A percentile compares a stretch with the other conserved stretches of the same genome.
phyloP scores from a whole-genome alignment of 2,113 vertebrate species.

The Poeciliopsis occidentalis region DNA sequence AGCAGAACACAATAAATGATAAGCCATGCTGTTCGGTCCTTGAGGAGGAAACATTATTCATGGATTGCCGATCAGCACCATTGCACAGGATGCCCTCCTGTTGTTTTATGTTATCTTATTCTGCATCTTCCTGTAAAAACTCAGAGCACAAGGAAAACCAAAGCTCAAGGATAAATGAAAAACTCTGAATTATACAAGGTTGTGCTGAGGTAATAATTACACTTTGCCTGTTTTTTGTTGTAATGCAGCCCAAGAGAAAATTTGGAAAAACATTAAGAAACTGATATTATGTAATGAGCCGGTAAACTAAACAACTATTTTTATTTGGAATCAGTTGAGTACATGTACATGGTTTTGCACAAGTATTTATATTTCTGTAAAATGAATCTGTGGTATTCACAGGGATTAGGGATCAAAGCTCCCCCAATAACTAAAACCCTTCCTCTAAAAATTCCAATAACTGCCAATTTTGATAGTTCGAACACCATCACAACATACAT shows the following conservation, averaged over 20 bases:
- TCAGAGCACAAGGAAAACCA: constrained; percentile 15
- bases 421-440: no score
- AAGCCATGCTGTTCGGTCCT: background rate
- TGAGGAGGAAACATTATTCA: constrained; percentile 8
- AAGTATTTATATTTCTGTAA: no score
- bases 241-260: background rate
- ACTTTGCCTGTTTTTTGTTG: background rate
- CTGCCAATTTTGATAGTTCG: no score
- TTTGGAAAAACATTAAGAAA: background rate
- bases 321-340: background rate
- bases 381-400: no score
- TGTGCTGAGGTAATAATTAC: background rate
- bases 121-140: constrained; percentile 35
- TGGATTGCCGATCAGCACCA: background rate
- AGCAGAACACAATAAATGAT: background rate
- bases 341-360: background rate
- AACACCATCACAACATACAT: no score
- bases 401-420: no score
- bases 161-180: background rate
- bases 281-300: background rate
- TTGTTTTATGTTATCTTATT: constrained; percentile 45
- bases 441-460: no score
- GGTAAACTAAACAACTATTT: background rate
- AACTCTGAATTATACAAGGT: background rate
- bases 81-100: constrained; percentile 33